Conservation (phyloP, 2,888 invertebrate species). For the Boloria selene region DNA sequence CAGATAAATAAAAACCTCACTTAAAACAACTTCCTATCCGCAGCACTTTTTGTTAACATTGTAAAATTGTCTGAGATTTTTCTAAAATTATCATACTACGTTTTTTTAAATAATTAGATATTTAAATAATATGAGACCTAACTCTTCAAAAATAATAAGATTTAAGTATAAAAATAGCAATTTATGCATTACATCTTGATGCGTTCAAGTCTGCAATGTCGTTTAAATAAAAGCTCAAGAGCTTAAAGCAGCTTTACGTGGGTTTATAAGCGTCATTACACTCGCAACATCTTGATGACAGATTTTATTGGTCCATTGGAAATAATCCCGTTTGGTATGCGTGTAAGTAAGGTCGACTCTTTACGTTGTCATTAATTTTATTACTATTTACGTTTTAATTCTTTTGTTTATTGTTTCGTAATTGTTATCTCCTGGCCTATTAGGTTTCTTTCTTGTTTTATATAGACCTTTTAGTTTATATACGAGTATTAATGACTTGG, state of each 20-base stretch:
- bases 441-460: too few species aligned
- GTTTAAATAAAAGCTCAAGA: not conserved
- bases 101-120: too few species aligned
- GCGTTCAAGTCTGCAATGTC: not conserved
- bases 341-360: not conserved
- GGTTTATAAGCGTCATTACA: conserved; percentile 26
- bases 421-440: not conserved
- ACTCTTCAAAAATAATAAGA: too few species aligned
- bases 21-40: too few species aligned
- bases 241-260: conserved; percentile 4
- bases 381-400: conserved; percentile 7
- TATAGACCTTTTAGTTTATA: too few species aligned
- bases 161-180: conserved; percentile 2
- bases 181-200: conserved; percentile 5
- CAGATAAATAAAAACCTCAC: too few species aligned
- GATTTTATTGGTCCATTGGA: conserved; percentile 23
- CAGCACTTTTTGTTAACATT: too few species aligned
- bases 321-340: conserved; percentile 18
- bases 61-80: too few species aligned
- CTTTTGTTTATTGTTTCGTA: not conserved
- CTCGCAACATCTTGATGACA: conserved; percentile 29
- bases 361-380: conserved; percentile 7
- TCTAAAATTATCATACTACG: too few species aligned
- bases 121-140: too few species aligned
- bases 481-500: too few species aligned